Evolutionary conservation across 2,113 vertebrate genomes (phyloP).

Genomic region (Laterallus jamaicensis): DNA sequence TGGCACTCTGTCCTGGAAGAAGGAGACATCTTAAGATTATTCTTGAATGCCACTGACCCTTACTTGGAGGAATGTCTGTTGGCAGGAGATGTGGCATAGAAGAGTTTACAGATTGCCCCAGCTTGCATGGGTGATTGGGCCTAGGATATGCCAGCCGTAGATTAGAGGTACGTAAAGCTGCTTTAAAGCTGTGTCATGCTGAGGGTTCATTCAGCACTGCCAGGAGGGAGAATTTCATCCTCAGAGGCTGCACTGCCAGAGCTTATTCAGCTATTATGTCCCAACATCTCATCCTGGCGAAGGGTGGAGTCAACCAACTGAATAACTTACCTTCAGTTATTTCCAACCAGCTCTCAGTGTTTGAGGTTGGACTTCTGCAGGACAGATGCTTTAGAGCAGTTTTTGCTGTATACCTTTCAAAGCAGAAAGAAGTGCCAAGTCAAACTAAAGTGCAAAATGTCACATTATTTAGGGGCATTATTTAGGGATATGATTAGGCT

Average conservation of each 20-base stretch:
- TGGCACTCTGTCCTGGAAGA: not conserved
- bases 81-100: not conserved
- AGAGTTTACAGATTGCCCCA: not conserved
- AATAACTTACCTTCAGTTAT: not conserved
- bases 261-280: not conserved
- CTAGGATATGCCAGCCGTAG: not conserved
- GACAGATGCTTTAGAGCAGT: not conserved
- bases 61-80: not conserved
- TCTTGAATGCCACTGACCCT: not conserved
- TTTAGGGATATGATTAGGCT: not conserved
- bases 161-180: not conserved
- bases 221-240: not conserved
- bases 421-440: not conserved
- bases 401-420: not conserved
- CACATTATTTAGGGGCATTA: not conserved
- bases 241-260: not conserved
- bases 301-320: not conserved
- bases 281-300: not conserved
- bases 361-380: not conserved
- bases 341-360: not conserved
- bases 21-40: not conserved
- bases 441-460: not conserved
- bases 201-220: not conserved
- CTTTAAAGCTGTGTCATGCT: not conserved
- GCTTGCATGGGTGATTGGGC: not conserved